phyloP scores from a whole-genome alignment of 2,113 vertebrate genomes.

The Saguinus imperator region DNA sequence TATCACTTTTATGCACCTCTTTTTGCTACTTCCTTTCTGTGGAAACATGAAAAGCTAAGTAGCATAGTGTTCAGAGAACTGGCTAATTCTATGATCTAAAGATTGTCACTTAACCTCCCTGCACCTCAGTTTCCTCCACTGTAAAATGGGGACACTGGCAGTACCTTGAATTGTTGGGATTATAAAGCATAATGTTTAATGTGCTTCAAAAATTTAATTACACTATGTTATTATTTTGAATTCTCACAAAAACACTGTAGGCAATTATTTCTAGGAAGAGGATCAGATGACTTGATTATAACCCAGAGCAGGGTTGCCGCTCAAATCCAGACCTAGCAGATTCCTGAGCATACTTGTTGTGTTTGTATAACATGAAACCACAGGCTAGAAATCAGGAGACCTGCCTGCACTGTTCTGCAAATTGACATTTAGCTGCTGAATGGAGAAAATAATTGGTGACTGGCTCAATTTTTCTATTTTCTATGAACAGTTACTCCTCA shows the following conservation, averaged over 20 bases:
- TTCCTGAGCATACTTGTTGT: background rate
- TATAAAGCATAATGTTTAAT: background rate
- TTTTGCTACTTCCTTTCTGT: background rate
- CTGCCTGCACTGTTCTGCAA: background rate
- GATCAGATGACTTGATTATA: background rate
- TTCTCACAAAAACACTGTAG: background rate
- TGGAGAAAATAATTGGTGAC: background rate
- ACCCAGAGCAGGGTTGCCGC: background rate
- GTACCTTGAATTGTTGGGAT: background rate
- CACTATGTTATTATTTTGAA: background rate
- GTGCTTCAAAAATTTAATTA: background rate
- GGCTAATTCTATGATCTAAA: background rate
- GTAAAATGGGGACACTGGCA: background rate
- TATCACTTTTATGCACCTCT: background rate
- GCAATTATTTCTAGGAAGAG: background rate
- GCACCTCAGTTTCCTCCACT: background rate
- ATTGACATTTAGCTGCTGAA: background rate
- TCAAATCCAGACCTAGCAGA: background rate
- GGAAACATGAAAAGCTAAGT: background rate
- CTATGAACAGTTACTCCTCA: background rate
- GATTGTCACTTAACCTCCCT: background rate
- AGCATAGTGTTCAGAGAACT: background rate
- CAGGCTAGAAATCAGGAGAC: background rate
- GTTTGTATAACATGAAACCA: background rate
- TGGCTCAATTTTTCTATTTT: background rate